These are phyloP conservation scores for Oplegnathus fasciatus DNA, from an alignment of 2,113 vertebrate species.

Conservation along the genomic window DNA sequence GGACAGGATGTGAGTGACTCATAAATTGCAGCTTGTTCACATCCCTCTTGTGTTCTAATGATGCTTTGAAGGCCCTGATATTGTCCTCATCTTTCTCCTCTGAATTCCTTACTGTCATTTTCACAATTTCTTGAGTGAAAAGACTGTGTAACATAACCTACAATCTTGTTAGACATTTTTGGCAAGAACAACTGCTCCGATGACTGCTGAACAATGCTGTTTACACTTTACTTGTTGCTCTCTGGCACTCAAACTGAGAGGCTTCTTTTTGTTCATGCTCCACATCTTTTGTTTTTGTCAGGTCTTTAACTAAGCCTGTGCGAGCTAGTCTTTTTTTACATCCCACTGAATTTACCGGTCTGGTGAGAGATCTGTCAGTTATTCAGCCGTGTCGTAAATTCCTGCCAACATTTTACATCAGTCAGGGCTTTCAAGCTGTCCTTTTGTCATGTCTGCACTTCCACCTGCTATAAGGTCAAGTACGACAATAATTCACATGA, in stretches of 20 bases:
- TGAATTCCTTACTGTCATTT: neutral
- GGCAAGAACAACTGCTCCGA: conserved; percentile 6
- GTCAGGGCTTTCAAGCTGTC: neutral
- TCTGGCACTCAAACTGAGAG: conserved; percentile 34
- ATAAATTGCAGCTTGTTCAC: conserved; percentile 2
- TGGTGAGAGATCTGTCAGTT: conserved; percentile 37
- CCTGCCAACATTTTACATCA: conserved; percentile 25
- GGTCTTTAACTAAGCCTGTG: conserved; percentile 39
- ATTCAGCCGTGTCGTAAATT: conserved; percentile 9
- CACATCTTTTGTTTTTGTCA: conserved; percentile 36
- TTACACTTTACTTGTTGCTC: conserved; percentile 55
- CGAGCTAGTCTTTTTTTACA: neutral
- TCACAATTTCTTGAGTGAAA: neutral
- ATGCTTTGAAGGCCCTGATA: neutral
- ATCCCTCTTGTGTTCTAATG: neutral
- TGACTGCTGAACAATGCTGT: conserved; percentile 33
- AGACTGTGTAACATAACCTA: conserved; percentile 24
- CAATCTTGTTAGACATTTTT: conserved; percentile 37
- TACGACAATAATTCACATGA: conserved; percentile 39
- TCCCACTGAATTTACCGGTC: conserved; percentile 25
- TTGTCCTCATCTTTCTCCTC: conserved; percentile 15
- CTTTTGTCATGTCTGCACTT: conserved; percentile 30
- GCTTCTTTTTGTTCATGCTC: conserved; percentile 8
- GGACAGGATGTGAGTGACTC: neutral
- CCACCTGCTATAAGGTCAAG: conserved; percentile 37